phyloP scores from a whole-genome alignment of 2,113 vertebrate species.

The Lasiurus cinereus region DNA sequence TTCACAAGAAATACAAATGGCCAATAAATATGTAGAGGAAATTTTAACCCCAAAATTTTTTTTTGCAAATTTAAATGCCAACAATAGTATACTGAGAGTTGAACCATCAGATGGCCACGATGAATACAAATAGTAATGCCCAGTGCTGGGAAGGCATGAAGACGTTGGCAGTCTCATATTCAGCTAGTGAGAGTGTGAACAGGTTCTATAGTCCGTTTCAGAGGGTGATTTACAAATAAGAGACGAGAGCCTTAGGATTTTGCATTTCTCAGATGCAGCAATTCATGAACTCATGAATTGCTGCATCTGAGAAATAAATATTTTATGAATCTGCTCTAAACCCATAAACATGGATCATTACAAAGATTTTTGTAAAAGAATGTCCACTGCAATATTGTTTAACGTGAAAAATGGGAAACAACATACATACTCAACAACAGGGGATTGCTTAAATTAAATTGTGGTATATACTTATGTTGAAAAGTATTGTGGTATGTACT shows the following conservation, averaged over 20 bases:
- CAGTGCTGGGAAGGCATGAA: neutral
- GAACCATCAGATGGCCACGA: neutral
- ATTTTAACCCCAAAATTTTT: neutral
- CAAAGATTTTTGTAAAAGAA: constrained; percentile 6
- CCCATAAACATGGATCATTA: neutral
- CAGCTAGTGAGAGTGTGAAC: neutral
- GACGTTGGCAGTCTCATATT: neutral
- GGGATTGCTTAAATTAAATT: neutral
- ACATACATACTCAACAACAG: neutral
- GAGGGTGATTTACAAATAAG: neutral
- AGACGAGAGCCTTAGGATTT: neutral
- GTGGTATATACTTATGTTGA: neutral
- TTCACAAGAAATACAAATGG: neutral
- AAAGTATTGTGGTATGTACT: neutral
- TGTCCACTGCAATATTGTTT: neutral
- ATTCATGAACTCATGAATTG: neutral
- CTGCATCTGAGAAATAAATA: no score
- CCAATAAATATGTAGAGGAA: neutral
- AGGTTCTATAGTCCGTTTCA: neutral
- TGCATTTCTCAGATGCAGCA: neutral
- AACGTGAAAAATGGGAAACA: neutral
- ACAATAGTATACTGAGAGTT: neutral
- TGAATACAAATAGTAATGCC: neutral
- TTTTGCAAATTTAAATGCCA: neutral
- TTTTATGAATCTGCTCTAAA: neutral